Evolutionary conservation across 2,113 vertebrate species (phyloP).

Genomic region (Raja brachyura): DNA sequence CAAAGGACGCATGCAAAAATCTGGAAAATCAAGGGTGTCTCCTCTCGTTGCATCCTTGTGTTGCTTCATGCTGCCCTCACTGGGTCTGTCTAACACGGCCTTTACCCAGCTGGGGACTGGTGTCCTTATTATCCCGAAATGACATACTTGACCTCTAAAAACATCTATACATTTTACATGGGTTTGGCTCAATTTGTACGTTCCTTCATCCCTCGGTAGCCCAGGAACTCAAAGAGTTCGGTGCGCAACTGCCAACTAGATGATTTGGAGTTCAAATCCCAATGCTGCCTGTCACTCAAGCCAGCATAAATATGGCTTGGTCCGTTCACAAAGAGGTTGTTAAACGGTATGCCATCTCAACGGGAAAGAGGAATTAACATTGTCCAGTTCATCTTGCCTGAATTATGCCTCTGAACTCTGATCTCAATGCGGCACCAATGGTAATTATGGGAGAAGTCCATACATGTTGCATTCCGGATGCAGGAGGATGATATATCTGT

Average conservation of each 20-base stretch:
- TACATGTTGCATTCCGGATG: background rate
- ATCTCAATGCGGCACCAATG: background rate
- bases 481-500: background rate
- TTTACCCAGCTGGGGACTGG: background rate
- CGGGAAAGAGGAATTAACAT: background rate
- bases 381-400: slow-evolving; percentile 9
- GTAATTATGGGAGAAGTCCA: background rate
- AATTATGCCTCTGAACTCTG: background rate
- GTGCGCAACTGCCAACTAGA: slow-evolving; percentile 23
- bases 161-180: slow-evolving; percentile 21
- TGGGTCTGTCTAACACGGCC: background rate
- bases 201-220: slow-evolving; percentile 21
- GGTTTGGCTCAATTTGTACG: slow-evolving; percentile 8
- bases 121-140: slow-evolving; percentile 31
- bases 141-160: slow-evolving; percentile 25
- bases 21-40: background rate
- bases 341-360: slow-evolving; percentile 17
- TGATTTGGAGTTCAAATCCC: slow-evolving; percentile 30
- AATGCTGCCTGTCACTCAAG: slow-evolving; percentile 27
- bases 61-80: background rate
- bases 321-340: slow-evolving; percentile 16
- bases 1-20: background rate
- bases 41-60: background rate
- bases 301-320: background rate
- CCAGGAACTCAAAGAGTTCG: slow-evolving; percentile 15